phyloP scores from a whole-genome alignment of 2,888 invertebrate genomes.

The Megalurothrips usitatus region DNA sequence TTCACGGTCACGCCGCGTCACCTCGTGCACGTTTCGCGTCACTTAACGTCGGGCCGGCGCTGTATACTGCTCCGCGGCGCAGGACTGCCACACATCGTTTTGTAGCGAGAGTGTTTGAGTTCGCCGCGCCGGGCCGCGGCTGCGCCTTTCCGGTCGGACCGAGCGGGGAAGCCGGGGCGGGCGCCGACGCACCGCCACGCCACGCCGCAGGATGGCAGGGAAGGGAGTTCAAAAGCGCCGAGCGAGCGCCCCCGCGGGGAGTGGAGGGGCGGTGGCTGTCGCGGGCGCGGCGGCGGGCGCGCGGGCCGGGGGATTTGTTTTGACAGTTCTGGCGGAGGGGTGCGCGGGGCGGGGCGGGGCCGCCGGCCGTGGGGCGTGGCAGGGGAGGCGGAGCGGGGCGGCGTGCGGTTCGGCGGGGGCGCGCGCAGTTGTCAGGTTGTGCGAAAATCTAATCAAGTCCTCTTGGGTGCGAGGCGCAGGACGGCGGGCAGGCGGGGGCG shows the following conservation, averaged over 20 bases:
- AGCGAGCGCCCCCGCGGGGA: background rate
- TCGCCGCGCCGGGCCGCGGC: background rate
- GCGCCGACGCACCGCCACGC: background rate
- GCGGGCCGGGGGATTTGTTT: conserved; percentile 2
- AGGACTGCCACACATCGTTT: too few relatives aligned
- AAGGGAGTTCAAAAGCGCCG: conserved; percentile 2
- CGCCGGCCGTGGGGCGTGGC: background rate
- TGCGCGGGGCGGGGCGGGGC: background rate
- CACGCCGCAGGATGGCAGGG: background rate
- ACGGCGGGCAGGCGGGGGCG: background rate
- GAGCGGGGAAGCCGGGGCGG: background rate
- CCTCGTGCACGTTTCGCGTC: too few relatives aligned
- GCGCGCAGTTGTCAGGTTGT: conserved; percentile 15
- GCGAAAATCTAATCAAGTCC: conserved; percentile 17
- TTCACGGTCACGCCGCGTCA: conserved; percentile 20
- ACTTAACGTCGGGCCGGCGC: too few relatives aligned
- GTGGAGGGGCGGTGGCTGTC: background rate
- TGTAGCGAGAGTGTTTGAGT: too few relatives aligned
- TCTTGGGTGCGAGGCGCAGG: background rate
- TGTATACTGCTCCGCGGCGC: too few relatives aligned
- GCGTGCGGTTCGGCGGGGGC: background rate
- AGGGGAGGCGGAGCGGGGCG: background rate
- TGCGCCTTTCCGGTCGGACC: background rate
- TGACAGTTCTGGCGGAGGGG: background rate
- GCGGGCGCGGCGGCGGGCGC: background rate